phyloP scores from a whole-genome alignment of 2,797 vertebrate genomes.

The Coendou prehensilis region DNA sequence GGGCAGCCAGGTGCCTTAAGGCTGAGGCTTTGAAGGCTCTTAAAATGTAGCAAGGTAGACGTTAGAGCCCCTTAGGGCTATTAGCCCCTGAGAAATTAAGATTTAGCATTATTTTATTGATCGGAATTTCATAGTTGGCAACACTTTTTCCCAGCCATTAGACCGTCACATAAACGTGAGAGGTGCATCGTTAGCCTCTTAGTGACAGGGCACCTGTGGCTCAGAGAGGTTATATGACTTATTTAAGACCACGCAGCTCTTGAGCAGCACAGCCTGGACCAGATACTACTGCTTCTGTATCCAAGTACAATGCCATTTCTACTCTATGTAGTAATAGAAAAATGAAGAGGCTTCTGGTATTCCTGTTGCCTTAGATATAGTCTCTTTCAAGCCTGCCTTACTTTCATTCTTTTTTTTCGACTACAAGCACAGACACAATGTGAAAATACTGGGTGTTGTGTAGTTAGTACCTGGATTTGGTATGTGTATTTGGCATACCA shows the following conservation, averaged over 20 bases:
- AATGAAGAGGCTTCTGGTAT: background rate
- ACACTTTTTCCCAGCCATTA: background rate
- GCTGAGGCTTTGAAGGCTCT: background rate
- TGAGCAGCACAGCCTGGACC: background rate
- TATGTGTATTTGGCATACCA: background rate
- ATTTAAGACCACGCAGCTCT: slow-evolving; percentile 7
- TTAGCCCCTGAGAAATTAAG: slow-evolving; percentile 7
- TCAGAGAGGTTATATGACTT: slow-evolving; percentile 44
- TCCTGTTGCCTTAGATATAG: background rate
- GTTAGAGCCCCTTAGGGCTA: background rate
- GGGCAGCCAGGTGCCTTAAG: background rate
- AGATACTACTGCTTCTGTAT: slow-evolving; percentile 32
- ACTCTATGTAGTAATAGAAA: background rate
- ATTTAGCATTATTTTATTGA: slow-evolving; percentile 34
- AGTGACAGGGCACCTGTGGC: slow-evolving; percentile 60
- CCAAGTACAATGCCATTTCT: slow-evolving; percentile 14
- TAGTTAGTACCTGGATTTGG: background rate
- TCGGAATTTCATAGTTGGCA: background rate
- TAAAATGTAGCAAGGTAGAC: background rate
- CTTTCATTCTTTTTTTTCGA: background rate
- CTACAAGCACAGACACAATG: background rate
- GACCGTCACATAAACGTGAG: background rate
- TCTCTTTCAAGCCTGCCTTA: background rate
- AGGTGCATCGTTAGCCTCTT: background rate
- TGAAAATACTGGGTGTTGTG: background rate